Evolutionary conservation across 2,113 vertebrate species (phyloP), one percentile per base, ranked within the genome.

Genomic region (Oncorhynchus mykiss): DNA sequence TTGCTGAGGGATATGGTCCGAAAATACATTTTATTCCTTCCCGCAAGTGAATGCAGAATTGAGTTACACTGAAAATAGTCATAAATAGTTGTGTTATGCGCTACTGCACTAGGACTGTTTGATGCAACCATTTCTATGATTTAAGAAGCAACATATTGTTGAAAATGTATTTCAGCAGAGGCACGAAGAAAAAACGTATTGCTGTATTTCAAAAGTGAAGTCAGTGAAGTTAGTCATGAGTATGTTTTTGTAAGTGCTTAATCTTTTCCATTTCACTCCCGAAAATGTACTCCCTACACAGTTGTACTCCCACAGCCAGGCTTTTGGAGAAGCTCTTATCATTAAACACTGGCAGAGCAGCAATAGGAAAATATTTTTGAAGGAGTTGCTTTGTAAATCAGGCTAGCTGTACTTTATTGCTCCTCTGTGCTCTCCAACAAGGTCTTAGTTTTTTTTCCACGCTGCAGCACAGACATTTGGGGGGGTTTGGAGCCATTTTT

Each of bases 301-400:
- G 71, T 0, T 27, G 71, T 48, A 59, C 54, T 6, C 57, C 66
- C 70, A 5, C 39, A 74, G n/a, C 66, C 74, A 39, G 39, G 51
- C 65, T 74, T 67, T 22, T 67, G 9, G 31, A 24, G 70, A 72
- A 72, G 71, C 68, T 39, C 5, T 27, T 77, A 74, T 76, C 49
- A 70, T 66, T 7, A 68, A n/a, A n/a, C 39, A 29, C 22, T 84
- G 83, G 84, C 73, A 68, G 34, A 69, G 66, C 9, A 72, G 22
- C n/a, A 72, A 18, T 18, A 70, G 62, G 66, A 57, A 29, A 20
- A 79, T 78, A 45, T 57, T 45, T 77, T 75, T 22, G 78, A 80
- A 74, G 64, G 48, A 11, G 60, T 83, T 9, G 34, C 8, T 39
- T 34, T 31, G 71, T 87, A 84, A 82, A 85, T 90, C 89, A 85